Base-by-base conservation (phyloP, 1,140 invertebrate species). In the Magallana gigas region DNA sequence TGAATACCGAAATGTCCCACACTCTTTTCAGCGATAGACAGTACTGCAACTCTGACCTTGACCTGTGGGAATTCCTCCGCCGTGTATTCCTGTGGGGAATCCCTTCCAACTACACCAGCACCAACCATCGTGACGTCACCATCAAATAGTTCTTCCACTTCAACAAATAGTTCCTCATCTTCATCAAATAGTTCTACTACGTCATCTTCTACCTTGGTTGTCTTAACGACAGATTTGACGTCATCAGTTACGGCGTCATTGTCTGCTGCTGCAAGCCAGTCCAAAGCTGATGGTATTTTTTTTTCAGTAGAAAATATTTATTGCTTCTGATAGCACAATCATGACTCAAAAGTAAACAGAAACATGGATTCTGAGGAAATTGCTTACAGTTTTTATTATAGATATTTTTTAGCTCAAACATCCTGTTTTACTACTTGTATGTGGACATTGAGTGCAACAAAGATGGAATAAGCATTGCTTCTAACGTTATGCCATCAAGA, bases 61-160 rank as follows among this genome's bases (percentile, higher is more conserved):
- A 76, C 68, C 2, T 76, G 68, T 76, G 68, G 68, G 12, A 76
- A 76, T 76, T 8, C 68, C 12, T 76, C 68, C 68, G 18, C 68
- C 4, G 68, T 76, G 23, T 76, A 36, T 76, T 76, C 68, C 0
- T 76, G 68, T 29, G 68, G 68, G 36, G 68, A 76, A 23, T 76
- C 68, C 1, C 68, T 76, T 23, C 68, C 68, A 8, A 23, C 23
- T 8, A 29, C 68, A 12, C 7, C 23, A 29, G 36, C 68, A 12
- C 9, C 68, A 8, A 29, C 8, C 7, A 76, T 8, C 12, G 3
- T 29, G 8, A 29, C 8, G 12, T 29, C 12, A 11, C 29, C 68
- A 18, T 29, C 68, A 76, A 76, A 76, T 76, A 76, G 18, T 36
- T 29, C 68, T 23, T 12, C 3, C 5, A 29, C 12, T 23, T 11